Percentiles rank a stretch among this genome's conserved stretches.
phyloP scores from a whole-genome alignment of 2,888 invertebrate genomes.

The Stegana nigrithorax region DNA sequence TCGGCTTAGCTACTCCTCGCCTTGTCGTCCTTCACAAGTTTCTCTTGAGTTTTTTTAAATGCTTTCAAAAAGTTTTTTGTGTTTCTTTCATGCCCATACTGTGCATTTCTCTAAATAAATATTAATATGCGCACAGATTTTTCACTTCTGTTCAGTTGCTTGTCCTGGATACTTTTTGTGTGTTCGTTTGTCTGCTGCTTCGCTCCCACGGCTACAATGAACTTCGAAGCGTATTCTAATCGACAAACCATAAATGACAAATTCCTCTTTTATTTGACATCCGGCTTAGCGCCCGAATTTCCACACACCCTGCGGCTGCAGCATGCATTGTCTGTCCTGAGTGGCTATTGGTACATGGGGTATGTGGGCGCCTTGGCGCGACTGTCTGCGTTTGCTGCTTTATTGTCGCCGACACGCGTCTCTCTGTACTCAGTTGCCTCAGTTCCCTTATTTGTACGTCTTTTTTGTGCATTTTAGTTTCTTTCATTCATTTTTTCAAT shows the following conservation, averaged over 20 bases:
- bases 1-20: too few relatives aligned
- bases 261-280: conserved; percentile 62
- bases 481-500: conserved; percentile 3
- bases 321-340: conserved; percentile 21
- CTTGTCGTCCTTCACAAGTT: too few relatives aligned
- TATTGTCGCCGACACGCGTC: conserved; percentile 20
- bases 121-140: too few relatives aligned
- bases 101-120: too few relatives aligned
- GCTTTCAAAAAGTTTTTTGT: too few relatives aligned
- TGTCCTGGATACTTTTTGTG: too few relatives aligned
- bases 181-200: too few relatives aligned
- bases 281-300: conserved; percentile 39
- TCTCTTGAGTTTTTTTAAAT: too few relatives aligned
- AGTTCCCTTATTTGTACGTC: conserved; percentile 39
- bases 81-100: too few relatives aligned
- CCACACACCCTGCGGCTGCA: conserved; percentile 35
- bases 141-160: too few relatives aligned
- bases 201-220: conserved; percentile 1
- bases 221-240: conserved; percentile 4
- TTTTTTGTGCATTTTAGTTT: conserved; percentile 37
- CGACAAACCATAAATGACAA: conserved; percentile 56
- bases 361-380: conserved; percentile 3
- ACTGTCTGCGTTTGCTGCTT: not conserved
- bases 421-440: conserved; percentile 29
- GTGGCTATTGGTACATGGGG: conserved; percentile 10